Base-by-base conservation (phyloP, 35 echinoderm and acorn worm species). In the Acanthaster planci region DNA sequence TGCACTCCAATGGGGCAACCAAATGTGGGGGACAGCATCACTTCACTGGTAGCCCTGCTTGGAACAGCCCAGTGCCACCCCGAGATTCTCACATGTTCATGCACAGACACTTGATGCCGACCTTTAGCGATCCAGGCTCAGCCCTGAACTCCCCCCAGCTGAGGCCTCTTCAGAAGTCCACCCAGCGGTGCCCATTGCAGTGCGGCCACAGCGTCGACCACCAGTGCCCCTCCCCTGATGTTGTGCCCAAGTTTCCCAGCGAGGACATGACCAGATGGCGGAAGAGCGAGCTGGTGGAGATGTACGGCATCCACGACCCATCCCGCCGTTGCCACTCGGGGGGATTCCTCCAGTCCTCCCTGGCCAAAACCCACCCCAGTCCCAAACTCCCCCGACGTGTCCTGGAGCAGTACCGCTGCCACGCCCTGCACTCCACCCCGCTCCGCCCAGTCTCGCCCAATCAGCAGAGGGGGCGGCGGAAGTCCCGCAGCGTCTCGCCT, bases 401-500 rank as follows among this genome's bases (percentile, higher is more conserved):
- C 23, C 22, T 72, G 64, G 64, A 72, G 34, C 64, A 72, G 34
- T 72, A 72, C 15, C 64, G 30, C 14, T 72, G 34, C 64, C 64
- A 72, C 64, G 64, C 64, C 64, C 42, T 47, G 4, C 42, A 47
- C 42, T 47, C 42, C 42, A 47, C 4, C 42, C 42, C 42, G 42
- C 42, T 47, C 19, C 52, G 38, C 81, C 6, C 53, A 22, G 81
- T 31, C 34, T 35, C n/a, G 22, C 81, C 18, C 4, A 26, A 14
- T n/a, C 52, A 83, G 15, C 47, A 55, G 51, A 88, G 81, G 34
- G 84, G 87, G 18, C 77, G 89, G 19, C 89, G 93, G 27, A 95
- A 95, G 55, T 94, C 88, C 8, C 55, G 93, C 17, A 95, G 93
- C 56, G 93, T 95, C 26, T 95, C 93, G 19, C 93, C 93, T 5